These are phyloP conservation scores for Antigone vipio DNA, from an alignment of 2,113 vertebrate species.

Conservation along the genomic window DNA sequence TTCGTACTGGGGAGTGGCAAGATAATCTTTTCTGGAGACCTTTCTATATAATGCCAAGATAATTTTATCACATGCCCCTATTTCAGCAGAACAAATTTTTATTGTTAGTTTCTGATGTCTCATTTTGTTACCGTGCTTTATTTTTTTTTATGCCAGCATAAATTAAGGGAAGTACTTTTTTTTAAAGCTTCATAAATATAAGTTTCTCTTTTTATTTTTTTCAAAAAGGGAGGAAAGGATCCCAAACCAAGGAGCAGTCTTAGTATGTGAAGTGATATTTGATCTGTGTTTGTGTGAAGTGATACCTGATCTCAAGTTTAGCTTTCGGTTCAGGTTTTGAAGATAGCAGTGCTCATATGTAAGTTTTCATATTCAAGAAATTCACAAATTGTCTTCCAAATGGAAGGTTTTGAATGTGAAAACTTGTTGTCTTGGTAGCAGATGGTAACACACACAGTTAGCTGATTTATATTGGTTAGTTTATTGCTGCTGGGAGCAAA, in stretches of 20 bases:
- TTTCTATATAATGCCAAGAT: not conserved
- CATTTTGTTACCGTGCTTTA: not conserved
- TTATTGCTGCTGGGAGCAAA: not conserved
- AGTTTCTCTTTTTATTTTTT: not conserved
- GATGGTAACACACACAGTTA: not conserved
- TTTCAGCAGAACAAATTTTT: not conserved
- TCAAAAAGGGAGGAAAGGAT: not conserved
- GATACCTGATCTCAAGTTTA: not conserved
- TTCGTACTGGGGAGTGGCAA: not conserved
- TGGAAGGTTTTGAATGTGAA: not conserved
- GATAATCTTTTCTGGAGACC: not conserved
- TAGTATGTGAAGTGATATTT: not conserved
- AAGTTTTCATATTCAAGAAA: not conserved
- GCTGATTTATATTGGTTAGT: not conserved
- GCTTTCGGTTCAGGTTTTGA: not conserved
- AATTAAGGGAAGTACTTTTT: not conserved
- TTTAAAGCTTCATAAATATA: not conserved
- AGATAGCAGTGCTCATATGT: not conserved
- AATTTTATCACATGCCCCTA: not conserved
- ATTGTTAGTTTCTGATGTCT: not conserved
- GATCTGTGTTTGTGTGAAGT: not conserved
- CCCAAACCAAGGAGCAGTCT: not conserved
- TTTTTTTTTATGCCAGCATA: not conserved
- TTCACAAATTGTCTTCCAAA: not conserved
- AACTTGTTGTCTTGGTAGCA: not conserved